A percentile compares a stretch with the other conserved stretches of the same genome.
These are phyloP conservation scores for Eristalis intricaria DNA, from an alignment of 2,888 invertebrate genomes.

Conservation along the genomic window DNA sequence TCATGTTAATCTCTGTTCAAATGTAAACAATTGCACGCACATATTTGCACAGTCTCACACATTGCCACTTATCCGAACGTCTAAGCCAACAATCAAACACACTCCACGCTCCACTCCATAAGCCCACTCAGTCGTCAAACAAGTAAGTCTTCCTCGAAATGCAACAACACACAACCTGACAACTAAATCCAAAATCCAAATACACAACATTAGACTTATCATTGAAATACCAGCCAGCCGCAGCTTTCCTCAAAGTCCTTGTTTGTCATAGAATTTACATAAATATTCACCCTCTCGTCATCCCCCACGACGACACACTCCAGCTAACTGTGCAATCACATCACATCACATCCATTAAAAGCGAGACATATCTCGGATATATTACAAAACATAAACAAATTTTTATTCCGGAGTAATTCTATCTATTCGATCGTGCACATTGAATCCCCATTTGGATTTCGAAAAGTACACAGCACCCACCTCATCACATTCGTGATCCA, in stretches of 20 bases:
- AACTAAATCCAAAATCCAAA: slow-evolving; percentile 13
- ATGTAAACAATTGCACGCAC: neutral
- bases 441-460: slow-evolving; percentile 70
- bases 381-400: slow-evolving; percentile 68
- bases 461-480: slow-evolving; percentile 47
- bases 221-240: neutral
- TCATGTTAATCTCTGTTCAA: neutral
- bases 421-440: slow-evolving; percentile 67
- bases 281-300: neutral
- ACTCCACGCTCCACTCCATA: neutral
- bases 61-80: neutral
- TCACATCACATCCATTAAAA: slow-evolving; percentile 63
- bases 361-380: slow-evolving; percentile 55
- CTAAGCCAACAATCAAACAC: neutral
- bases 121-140: neutral
- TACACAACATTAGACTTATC: slow-evolving; percentile 9
- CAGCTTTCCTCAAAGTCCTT: slow-evolving; percentile 4
- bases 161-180: neutral
- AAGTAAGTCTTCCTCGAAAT: neutral
- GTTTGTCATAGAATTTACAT: slow-evolving; percentile 43
- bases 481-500: neutral
- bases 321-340: slow-evolving; percentile 36
- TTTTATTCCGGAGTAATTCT: slow-evolving; percentile 57
- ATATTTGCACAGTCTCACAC: neutral
- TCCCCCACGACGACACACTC: neutral